Conservation (phyloP, 2,888 invertebrate species). For the Oscheius sp. region DNA sequence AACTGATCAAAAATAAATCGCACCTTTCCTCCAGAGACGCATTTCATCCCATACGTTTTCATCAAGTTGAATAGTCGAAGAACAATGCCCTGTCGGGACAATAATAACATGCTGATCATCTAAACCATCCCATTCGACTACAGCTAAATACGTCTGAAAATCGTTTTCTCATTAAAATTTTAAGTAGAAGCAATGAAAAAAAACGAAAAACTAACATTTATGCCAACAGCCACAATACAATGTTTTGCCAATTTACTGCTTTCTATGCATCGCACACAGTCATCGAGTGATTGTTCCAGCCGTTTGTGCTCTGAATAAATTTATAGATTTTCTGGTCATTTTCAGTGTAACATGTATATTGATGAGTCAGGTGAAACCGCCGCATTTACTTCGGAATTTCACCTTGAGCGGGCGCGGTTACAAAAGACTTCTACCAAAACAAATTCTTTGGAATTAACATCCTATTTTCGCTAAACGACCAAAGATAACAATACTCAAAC, state of each 20-base stretch:
- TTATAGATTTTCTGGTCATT: background rate
- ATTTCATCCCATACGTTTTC: slow-evolving; percentile 95
- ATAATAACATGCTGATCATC: slow-evolving; percentile 87
- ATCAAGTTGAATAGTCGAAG: slow-evolving; percentile 87
- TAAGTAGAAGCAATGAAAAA: background rate
- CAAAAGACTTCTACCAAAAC: background rate
- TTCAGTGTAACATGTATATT: background rate
- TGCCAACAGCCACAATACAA: slow-evolving; percentile 85
- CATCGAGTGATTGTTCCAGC: slow-evolving; percentile 82
- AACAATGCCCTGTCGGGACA: slow-evolving; percentile 83
- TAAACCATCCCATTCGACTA: slow-evolving; percentile 86
- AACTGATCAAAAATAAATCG: background rate
- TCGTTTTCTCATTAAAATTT: background rate
- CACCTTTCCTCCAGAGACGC: slow-evolving; percentile 81
- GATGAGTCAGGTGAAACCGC: slow-evolving; percentile 1
- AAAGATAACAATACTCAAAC: background rate
- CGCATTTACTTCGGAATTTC: slow-evolving; percentile 27
- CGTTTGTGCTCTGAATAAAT: slow-evolving; percentile 79
- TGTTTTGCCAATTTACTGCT: slow-evolving; percentile 85
- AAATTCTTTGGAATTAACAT: too few species aligned
- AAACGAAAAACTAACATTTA: slow-evolving; percentile 77
- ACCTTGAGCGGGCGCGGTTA: slow-evolving; percentile 24
- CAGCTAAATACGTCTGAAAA: slow-evolving; percentile 81
- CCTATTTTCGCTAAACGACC: too few species aligned
- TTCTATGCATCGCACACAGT: slow-evolving; percentile 86